phyloP scores from a whole-genome alignment of 2,888 invertebrate genomes.

The Amphipyra berbera region DNA sequence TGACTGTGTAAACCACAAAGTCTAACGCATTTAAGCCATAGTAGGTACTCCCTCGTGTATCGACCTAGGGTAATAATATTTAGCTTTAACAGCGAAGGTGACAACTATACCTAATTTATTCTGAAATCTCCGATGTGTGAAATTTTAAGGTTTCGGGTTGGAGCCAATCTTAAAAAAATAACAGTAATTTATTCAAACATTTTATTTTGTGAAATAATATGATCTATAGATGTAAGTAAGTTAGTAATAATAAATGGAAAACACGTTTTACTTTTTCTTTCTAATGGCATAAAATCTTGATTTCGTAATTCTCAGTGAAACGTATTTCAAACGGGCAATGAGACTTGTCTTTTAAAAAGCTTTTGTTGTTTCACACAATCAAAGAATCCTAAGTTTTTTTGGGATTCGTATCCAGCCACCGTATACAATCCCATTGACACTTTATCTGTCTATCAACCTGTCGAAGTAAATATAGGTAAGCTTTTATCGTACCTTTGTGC shows the following conservation, averaged over 20 bases:
- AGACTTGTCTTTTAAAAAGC: slow-evolving; percentile 33
- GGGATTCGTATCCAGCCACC: slow-evolving; percentile 40
- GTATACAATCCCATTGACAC: slow-evolving; percentile 55
- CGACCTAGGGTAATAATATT: slow-evolving; percentile 30
- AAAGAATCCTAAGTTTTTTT: slow-evolving; percentile 40
- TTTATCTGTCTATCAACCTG: slow-evolving; percentile 55
- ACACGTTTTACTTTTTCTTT: not conserved
- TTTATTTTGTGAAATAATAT: no score
- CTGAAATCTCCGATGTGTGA: slow-evolving; percentile 3
- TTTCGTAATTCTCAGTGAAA: slow-evolving; percentile 11
- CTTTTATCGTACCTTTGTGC: slow-evolving; percentile 44
- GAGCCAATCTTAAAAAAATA: no score
- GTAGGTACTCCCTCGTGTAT: slow-evolving; percentile 22
- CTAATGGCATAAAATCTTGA: not conserved
- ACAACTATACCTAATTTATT: slow-evolving; percentile 30
- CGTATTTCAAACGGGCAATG: slow-evolving; percentile 29
- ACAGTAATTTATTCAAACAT: no score
- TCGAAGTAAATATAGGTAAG: slow-evolving; percentile 48
- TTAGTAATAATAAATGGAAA: not conserved
- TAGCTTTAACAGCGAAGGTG: slow-evolving; percentile 20
- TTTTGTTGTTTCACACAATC: slow-evolving; percentile 45
- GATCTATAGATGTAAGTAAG: no score
- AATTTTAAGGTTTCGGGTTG: not conserved
- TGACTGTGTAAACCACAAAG: slow-evolving; percentile 40
- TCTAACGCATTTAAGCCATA: slow-evolving; percentile 49